Conservation (phyloP, 2,888 invertebrate genomes). For the Drosophila mulleri region DNA sequence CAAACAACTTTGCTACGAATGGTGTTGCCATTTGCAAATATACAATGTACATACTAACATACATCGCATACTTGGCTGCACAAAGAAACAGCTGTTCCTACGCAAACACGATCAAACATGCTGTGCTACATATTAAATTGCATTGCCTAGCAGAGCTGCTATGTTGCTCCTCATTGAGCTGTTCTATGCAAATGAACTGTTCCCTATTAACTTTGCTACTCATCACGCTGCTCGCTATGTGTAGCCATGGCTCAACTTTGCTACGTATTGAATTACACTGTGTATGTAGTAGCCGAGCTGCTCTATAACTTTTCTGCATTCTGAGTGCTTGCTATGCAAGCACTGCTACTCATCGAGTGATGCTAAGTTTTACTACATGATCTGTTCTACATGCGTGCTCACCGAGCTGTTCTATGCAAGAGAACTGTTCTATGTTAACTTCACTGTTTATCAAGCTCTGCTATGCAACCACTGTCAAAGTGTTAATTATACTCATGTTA, state of each 20-base stretch:
- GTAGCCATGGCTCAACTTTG: neutral
- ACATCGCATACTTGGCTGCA: constrained; percentile 10
- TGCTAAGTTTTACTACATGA: neutral
- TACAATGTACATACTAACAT: no score
- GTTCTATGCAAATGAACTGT: neutral
- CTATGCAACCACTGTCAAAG: no score
- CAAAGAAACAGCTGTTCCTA: neutral
- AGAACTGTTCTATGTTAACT: neutral
- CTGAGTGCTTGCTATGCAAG: neutral
- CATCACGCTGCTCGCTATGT: no score
- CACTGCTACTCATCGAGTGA: neutral
- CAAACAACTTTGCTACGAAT: neutral
- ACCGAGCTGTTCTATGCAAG: neutral
- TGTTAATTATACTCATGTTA: neutral
- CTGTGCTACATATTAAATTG: neutral
- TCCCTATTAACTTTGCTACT: neutral
- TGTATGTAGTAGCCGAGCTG: neutral
- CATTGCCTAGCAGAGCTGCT: neutral
- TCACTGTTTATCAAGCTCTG: no score
- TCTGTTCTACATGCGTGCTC: neutral
- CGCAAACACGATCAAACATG: neutral
- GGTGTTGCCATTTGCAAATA: neutral
- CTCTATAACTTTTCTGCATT: neutral
- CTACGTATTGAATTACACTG: neutral
- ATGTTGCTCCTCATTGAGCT: no score